These are phyloP conservation scores for Lindbergichthys nudifrons DNA, from an alignment of 2,797 vertebrate genomes.

Conservation along the genomic window DNA sequence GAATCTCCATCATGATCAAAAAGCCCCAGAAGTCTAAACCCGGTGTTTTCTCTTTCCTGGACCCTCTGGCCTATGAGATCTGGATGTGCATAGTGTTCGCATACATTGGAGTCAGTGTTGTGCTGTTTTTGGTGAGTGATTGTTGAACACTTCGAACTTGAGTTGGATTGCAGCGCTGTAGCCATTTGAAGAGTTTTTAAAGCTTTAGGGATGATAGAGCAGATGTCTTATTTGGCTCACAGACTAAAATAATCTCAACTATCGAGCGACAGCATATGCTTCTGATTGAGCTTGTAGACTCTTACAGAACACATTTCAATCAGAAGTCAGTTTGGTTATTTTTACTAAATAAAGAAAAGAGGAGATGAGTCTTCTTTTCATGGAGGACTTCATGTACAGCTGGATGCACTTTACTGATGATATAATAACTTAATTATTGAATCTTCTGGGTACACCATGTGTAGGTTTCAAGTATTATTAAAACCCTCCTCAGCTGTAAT, in stretches of 20 bases:
- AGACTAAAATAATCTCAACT: not conserved
- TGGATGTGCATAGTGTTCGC: conserved; percentile 99
- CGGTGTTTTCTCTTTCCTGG: conserved; percentile 98
- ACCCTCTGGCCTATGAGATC: conserved; percentile 98
- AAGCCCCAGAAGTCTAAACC: conserved; percentile 99
- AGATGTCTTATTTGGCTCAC: not conserved
- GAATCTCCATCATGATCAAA: conserved; percentile 99
- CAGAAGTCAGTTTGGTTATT: not conserved
- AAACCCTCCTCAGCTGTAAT: not conserved
- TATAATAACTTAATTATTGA: not conserved
- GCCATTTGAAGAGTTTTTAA: conserved; percentile 18
- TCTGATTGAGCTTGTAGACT: not conserved
- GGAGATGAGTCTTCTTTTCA: not conserved
- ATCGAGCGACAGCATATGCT: not conserved
- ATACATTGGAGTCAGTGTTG: conserved; percentile 99
- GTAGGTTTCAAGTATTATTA: not conserved
- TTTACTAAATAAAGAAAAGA: not conserved
- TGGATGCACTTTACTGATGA: not conserved
- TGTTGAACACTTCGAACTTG: not conserved
- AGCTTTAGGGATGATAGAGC: not conserved
- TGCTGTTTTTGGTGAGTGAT: conserved; percentile 93
- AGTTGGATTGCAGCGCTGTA: not conserved
- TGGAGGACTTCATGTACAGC: not conserved
- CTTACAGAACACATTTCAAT: not conserved
- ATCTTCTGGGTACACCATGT: not conserved